Conservation (phyloP, 2,113 vertebrate genomes). For the Phaetusa simplex region DNA sequence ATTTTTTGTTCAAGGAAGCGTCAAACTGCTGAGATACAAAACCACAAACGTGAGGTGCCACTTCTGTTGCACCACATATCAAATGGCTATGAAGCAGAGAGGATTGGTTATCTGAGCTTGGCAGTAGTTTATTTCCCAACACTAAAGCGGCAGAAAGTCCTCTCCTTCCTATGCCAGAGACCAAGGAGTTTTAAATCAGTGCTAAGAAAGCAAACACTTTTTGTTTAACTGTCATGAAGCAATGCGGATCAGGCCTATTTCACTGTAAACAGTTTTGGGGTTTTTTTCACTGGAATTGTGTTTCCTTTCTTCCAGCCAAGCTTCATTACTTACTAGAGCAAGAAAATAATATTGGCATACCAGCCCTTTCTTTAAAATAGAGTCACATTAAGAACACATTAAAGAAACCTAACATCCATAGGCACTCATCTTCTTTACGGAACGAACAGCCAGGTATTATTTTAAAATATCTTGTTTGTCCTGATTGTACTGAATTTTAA, state of each 20-base stretch:
- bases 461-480: background rate
- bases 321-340: background rate
- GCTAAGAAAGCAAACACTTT: background rate
- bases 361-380: background rate
- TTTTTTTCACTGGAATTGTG: background rate
- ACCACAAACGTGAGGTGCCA: fast-evolving
- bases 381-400: background rate
- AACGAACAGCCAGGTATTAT: background rate
- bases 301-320: background rate
- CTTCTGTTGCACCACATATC: background rate
- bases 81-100: background rate
- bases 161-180: background rate
- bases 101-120: background rate
- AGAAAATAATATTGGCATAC: background rate
- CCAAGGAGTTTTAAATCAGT: background rate
- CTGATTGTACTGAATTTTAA: background rate
- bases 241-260: background rate
- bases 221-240: background rate
- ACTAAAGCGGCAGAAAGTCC: background rate
- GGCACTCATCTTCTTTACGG: background rate
- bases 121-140: background rate
- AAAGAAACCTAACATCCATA: background rate
- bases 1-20: background rate
- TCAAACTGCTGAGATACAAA: background rate
- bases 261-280: background rate